Base-by-base conservation (phyloP, 2,797 vertebrate species). In the Clarias pachynema region DNA sequence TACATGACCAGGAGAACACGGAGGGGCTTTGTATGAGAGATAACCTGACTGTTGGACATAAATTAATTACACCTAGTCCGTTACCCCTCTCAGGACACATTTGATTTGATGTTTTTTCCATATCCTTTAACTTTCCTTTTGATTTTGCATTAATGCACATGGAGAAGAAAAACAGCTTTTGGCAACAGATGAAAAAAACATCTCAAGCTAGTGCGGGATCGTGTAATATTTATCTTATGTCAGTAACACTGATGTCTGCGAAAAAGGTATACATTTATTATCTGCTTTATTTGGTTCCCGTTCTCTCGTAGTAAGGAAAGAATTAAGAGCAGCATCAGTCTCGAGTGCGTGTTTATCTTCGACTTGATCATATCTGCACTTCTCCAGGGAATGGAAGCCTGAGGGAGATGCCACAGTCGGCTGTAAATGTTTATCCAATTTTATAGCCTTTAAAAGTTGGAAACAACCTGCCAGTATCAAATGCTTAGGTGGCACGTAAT, bases 401-500 rank as follows among this genome's bases (percentile, higher is more conserved):
- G 57, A 77, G 74, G 78, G 78, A 75, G 78, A 84, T 69, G 72
- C 82, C 59, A 37, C 66, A 79, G 82, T 29, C 44, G 37, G 63
- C 75, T 79, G 44, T 84, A 73, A 73, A 83, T 79, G 80, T 84
- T 77, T 78, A 86, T 79, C 82, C 59, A 75, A 75, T 81, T 81
- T 84, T 81, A 75, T 60, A 53, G 62, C 72, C 72, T 77, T 84
- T 84, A 81, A 81, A 87, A 80, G 78, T 81, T 68, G 82, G 66
- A 78, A 82, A 79, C 82, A 87, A 74, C 84, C 81, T 85, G 84
- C 73, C 80, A 53, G n/a, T 60, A 74, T 87, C 75, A 83, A 83
- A 87, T 78, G 78, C 69, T 82, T 85, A 83, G 87, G 86, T 86
- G 84, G 86, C 87, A 86, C 56, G 81, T 86, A 85, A 87, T 79